phyloP scores from a whole-genome alignment of 2,113 vertebrate genomes.

The Empidonax alnorum region DNA sequence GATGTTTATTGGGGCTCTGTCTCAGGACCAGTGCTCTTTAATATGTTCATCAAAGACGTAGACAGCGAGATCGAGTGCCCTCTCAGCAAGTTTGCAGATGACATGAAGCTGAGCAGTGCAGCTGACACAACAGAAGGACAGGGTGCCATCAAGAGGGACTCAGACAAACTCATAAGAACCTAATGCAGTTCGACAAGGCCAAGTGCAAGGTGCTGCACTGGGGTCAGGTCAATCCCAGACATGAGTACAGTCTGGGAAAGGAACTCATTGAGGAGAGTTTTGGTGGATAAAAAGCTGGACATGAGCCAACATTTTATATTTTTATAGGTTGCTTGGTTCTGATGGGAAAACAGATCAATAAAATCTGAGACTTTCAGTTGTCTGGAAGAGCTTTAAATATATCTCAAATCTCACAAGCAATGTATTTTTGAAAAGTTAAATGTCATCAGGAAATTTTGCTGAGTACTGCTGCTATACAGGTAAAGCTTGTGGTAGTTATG shows the following conservation, averaged over 20 bases:
- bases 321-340: not conserved
- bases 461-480: not conserved
- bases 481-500: not conserved
- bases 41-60: not conserved
- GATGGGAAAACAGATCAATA: not conserved
- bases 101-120: not conserved
- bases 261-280: not conserved
- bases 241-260: not conserved
- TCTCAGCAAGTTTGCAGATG: not conserved
- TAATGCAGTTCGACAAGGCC: not conserved
- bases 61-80: not conserved
- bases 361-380: not conserved
- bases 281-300: not conserved
- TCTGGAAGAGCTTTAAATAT: not conserved
- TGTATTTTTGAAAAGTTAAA: not conserved
- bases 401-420: not conserved
- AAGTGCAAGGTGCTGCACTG: not conserved
- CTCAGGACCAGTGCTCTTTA: not conserved
- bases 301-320: not conserved
- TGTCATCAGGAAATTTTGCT: not conserved
- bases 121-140: not conserved
- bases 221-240: not conserved
- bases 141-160: not conserved
- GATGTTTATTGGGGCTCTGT: not conserved
- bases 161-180: not conserved